These are phyloP conservation scores for Dipodomys stephensi DNA, from an alignment of 2,113 vertebrate species.

Conservation along the genomic window DNA sequence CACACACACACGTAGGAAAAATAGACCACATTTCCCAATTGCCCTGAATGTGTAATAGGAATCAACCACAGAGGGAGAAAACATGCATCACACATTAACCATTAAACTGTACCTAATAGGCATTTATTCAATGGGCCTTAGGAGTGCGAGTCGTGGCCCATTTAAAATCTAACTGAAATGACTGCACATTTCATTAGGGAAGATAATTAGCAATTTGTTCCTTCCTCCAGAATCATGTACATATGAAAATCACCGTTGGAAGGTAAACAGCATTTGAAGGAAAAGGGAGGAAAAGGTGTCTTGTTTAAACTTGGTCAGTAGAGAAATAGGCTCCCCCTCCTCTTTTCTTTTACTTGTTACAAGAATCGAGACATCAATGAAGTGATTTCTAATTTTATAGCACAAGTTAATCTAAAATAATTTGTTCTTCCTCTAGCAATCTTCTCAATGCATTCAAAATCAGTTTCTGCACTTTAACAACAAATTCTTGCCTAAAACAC, in stretches of 20 bases:
- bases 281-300: not conserved
- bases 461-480: conserved; percentile 14
- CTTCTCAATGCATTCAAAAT: not conserved
- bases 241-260: conserved; percentile 67
- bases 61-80: conserved; percentile 53
- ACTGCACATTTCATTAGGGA: conserved; percentile 82
- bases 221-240: conserved; percentile 52
- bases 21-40: conserved; percentile 24
- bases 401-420: not conserved
- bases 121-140: conserved; percentile 80
- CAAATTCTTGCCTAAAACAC: not conserved
- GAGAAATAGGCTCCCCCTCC: not conserved
- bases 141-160: conserved; percentile 69
- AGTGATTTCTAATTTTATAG: not conserved
- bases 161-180: conserved; percentile 82
- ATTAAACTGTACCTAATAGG: conserved; percentile 78
- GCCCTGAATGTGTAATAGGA: conserved; percentile 41
- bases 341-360: not conserved
- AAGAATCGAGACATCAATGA: not conserved
- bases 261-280: conserved; percentile 60
- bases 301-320: not conserved
- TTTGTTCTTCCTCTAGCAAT: not conserved
- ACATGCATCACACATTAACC: conserved; percentile 65
- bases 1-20: not conserved
- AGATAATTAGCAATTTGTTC: conserved; percentile 79